Evolutionary conservation across 2,113 vertebrate genomes (phyloP), one percentile per base, ranked within the genome.

Genomic region (Rhynchomys soricoides): DNA sequence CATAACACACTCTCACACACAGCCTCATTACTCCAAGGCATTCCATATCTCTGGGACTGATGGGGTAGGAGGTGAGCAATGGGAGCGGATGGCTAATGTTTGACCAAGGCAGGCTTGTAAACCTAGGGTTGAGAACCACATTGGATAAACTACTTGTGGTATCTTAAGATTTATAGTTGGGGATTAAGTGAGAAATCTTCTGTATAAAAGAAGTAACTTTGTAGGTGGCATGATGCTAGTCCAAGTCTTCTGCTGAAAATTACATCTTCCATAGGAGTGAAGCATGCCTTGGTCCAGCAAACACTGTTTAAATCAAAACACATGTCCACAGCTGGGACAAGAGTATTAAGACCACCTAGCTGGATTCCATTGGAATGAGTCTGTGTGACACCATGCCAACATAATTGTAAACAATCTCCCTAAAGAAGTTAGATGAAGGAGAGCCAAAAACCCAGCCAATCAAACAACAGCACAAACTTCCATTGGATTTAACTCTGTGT

Each of bases 231-330:
- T 82, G 37, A 6, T 77, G 71, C 37, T 81, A 34, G 92, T 62
- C 43, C 11, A 93, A 90, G 40, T 91, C 43, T 91, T 89, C 88
- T 95, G 86, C 88, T 92, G 26, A 52, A 82, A 78, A 93, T 82
- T 55, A 85, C 7, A 37, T 93, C 79, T 93, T 97, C 93, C 85
- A 89, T 43, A 95, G 70, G 85, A 81, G 95, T 21, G 59, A 95
- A 70, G 66, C 48, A 50, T 15, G 50, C 26, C 8, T 37, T 0
- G 5, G 86, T 40, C 29, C 73, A 66, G 59, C 75, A 86, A 77
- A 37, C 66, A 55, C 57, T 37, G 9, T 50, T 55, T 92, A 95
- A 96, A 93, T 82, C 71, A 86, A 96, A 97, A 97, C 96, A 95
- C 66, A 86, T 64, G 97, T 96, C 37, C 91, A 92, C 82, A 59